Evolutionary conservation across 2,113 vertebrate species (phyloP).

Genomic region (Lepus europaeus): DNA sequence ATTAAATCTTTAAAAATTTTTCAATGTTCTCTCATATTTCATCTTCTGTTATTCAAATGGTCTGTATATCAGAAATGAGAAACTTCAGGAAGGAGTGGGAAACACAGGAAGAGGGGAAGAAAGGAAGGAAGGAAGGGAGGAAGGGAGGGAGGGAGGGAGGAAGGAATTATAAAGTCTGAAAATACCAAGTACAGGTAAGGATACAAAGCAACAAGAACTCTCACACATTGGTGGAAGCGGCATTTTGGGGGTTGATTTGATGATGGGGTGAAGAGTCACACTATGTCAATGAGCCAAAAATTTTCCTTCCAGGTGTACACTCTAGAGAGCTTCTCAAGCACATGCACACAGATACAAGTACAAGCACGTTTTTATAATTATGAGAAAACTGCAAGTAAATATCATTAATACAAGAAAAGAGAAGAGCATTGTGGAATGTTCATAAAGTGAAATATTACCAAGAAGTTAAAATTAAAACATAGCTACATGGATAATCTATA

Average conservation of each 20-base stretch:
- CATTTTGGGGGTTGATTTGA: neutral
- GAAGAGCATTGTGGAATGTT: neutral
- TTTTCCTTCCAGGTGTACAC: neutral
- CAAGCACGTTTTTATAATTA: neutral
- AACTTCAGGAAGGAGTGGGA: neutral
- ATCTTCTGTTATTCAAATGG: neutral
- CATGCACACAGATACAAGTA: neutral
- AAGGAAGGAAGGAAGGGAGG: neutral
- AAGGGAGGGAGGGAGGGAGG: too few species aligned
- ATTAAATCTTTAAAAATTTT: conserved; percentile 1
- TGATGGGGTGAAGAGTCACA: neutral
- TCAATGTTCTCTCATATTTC: conserved; percentile 1
- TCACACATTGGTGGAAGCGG: neutral
- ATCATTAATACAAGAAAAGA: neutral
- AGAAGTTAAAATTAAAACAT: neutral
- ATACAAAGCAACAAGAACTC: neutral
- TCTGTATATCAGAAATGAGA: conserved; percentile 3
- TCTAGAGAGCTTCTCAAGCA: neutral
- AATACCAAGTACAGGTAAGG: neutral
- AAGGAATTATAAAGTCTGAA: neutral
- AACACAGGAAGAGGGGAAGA: neutral
- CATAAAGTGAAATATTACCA: neutral
- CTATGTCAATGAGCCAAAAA: neutral
- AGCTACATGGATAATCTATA: neutral
- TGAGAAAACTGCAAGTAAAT: neutral